These are phyloP conservation scores for Apamea crenata DNA, from an alignment of 2,888 invertebrate species.

Conservation along the genomic window DNA sequence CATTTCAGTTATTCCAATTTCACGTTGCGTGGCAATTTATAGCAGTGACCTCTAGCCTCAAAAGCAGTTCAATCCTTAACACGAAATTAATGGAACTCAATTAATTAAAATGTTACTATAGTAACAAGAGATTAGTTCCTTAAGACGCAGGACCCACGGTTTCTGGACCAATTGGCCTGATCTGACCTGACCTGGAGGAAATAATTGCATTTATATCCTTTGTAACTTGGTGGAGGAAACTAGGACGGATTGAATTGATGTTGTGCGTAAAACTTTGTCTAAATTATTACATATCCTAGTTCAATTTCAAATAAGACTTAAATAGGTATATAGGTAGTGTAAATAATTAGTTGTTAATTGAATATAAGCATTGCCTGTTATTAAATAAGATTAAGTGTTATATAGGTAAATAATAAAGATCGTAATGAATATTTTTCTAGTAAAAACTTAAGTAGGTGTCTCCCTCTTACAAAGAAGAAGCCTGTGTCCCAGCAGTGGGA, in stretches of 20 bases:
- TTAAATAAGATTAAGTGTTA: neutral
- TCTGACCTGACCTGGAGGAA: no score
- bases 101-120: constrained; percentile 25
- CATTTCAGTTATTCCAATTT: neutral
- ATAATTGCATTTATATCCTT: constrained; percentile 38
- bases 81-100: constrained; percentile 19
- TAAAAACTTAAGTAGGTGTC: no score
- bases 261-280: constrained; percentile 11
- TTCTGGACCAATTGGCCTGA: constrained; percentile 21
- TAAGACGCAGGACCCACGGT: constrained; percentile 2
- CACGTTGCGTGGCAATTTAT: neutral
- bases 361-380: neutral
- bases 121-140: constrained; percentile 27
- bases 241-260: constrained; percentile 22
- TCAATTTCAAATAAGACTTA: constrained; percentile 9
- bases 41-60: neutral
- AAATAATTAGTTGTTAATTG: neutral
- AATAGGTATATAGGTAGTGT: neutral
- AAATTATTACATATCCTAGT: constrained; percentile 28
- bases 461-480: neutral
- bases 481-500: neutral
- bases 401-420: neutral
- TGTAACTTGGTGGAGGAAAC: constrained; percentile 16
- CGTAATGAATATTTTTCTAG: neutral
- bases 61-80: constrained; percentile 10